These are phyloP conservation scores for Platypus cylindrus DNA, from an alignment of 2,888 invertebrate genomes.

Conservation along the genomic window DNA sequence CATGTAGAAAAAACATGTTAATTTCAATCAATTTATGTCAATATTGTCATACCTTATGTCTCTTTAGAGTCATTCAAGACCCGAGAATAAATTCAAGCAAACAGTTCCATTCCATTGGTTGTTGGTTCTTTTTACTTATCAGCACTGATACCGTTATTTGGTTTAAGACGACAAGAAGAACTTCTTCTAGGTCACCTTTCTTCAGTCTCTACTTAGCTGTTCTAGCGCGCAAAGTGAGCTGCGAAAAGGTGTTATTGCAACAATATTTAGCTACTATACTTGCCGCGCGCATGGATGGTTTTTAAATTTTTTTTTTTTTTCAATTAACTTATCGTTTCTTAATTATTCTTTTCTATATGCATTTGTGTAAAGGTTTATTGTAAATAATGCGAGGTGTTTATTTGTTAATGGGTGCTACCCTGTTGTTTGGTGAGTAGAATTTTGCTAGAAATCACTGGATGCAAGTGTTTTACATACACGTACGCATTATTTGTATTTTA, in stretches of 20 bases:
- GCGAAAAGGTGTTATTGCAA: slow-evolving; percentile 5
- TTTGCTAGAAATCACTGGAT: background rate
- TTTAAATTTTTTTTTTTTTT: slow-evolving; percentile 9
- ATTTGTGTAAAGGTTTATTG: too few relatives aligned
- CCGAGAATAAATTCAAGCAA: too few relatives aligned
- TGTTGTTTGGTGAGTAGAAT: slow-evolving; percentile 22
- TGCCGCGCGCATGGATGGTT: slow-evolving; percentile 12
- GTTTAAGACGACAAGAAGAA: slow-evolving; percentile 17
- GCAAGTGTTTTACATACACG: too few relatives aligned
- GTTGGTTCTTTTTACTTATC: slow-evolving; percentile 18
- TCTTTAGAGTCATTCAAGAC: too few relatives aligned
- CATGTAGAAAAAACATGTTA: too few relatives aligned
- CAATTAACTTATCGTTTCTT: too few relatives aligned
- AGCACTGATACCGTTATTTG: slow-evolving; percentile 26
- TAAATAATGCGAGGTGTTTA: slow-evolving; percentile 23
- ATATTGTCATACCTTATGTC: too few relatives aligned
- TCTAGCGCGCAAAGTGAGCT: slow-evolving; percentile 7
- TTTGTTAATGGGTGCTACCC: slow-evolving; percentile 22
- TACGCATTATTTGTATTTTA: too few relatives aligned
- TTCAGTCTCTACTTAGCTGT: slow-evolving; percentile 15
- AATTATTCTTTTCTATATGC: too few relatives aligned
- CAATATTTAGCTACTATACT: too few relatives aligned
- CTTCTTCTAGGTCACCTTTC: slow-evolving; percentile 20
- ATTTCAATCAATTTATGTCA: too few relatives aligned
- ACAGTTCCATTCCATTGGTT: too few relatives aligned